Conservation (phyloP, 2,888 invertebrate species). For the Metacarcinus magister region DNA sequence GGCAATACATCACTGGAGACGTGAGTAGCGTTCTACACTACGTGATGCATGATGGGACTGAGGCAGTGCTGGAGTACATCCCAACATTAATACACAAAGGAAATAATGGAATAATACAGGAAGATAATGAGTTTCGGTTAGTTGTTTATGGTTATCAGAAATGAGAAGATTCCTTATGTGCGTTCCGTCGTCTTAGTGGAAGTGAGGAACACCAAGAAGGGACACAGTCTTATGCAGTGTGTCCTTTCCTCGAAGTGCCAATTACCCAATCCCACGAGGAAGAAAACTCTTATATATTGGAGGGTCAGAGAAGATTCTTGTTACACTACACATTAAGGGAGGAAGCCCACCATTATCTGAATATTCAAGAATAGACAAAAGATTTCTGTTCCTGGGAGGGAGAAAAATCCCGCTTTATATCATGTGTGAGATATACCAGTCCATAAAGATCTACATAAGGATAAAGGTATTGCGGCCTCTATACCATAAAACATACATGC, state of each 20-base stretch:
- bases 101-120: no score
- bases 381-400: not conserved
- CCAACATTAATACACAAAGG: no score
- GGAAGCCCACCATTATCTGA: not conserved
- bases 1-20: not conserved
- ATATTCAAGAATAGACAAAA: not conserved
- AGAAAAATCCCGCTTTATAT: not conserved
- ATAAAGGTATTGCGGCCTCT: not conserved
- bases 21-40: not conserved
- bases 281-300: not conserved
- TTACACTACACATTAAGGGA: not conserved
- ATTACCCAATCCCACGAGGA: not conserved
- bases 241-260: not conserved
- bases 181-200: no score
- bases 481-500: not conserved
- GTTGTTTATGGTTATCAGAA: no score
- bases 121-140: no score
- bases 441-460: constrained; percentile 6
- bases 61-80: not conserved
- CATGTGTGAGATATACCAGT: not conserved
- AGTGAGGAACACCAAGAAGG: no score
- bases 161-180: no score
- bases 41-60: not conserved
- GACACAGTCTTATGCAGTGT: not conserved
- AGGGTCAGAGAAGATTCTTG: not conserved